phyloP scores from a whole-genome alignment of 2,797 vertebrate genomes.

The Propithecus perrieri region DNA sequence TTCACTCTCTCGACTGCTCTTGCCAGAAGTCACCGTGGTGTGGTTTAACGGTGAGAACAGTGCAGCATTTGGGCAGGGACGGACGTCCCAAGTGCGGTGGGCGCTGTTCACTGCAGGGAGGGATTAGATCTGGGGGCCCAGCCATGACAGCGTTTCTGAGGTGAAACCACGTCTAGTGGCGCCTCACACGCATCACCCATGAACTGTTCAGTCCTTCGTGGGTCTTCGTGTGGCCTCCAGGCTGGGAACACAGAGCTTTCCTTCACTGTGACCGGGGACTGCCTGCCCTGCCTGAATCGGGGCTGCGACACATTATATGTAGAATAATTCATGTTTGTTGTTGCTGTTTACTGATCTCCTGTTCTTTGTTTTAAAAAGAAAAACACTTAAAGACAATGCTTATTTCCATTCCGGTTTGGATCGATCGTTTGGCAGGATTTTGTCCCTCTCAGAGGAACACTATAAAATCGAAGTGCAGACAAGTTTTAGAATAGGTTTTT shows the following conservation, averaged over 20 bases:
- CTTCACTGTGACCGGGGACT: not conserved
- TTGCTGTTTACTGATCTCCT: not conserved
- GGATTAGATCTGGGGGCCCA: not conserved
- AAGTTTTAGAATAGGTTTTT: not conserved
- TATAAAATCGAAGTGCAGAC: not conserved
- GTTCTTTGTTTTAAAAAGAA: not conserved
- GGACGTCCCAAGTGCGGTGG: not conserved
- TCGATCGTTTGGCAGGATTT: not conserved
- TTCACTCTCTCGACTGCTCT: not conserved
- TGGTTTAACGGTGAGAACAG: not conserved
- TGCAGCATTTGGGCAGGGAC: not conserved
- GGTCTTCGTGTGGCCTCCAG: too few relatives aligned
- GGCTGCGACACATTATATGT: not conserved
- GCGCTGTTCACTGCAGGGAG: not conserved
- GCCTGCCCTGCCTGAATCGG: not conserved
- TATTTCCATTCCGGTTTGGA: not conserved
- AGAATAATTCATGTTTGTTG: not conserved
- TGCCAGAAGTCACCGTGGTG: not conserved
- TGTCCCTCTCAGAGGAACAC: not conserved
- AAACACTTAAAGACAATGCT: not conserved
- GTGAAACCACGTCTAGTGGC: not conserved
- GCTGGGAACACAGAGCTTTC: not conserved
- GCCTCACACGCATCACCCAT: rapidly evolving
- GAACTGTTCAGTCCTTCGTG: too few relatives aligned
- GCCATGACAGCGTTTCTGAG: not conserved